These are phyloP conservation scores for Lycophotia porphyrea DNA, from an alignment of 2,888 invertebrate species.

Conservation along the genomic window DNA sequence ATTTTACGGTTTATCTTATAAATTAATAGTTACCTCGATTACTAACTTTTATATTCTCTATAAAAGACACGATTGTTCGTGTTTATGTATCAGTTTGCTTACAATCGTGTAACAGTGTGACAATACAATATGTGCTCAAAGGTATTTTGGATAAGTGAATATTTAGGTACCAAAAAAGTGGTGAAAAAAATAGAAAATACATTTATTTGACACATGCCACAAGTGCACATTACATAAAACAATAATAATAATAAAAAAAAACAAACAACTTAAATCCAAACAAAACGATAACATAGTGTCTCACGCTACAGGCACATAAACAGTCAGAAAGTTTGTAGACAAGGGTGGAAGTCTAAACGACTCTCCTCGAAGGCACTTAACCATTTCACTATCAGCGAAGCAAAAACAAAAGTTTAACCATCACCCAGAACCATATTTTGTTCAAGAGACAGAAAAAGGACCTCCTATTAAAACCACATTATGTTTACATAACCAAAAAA, in stretches of 20 bases:
- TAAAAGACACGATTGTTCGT: conserved; percentile 51
- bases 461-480: too few species aligned
- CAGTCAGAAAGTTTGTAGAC: not conserved
- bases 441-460: not conserved
- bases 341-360: not conserved
- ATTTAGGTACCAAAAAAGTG: not conserved
- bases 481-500: too few species aligned
- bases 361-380: not conserved
- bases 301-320: not conserved
- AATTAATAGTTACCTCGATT: conserved; percentile 54
- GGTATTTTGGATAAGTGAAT: conserved; percentile 40
- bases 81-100: conserved; percentile 45
- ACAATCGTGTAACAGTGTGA: conserved; percentile 26
- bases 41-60: conserved; percentile 54
- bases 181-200: not conserved
- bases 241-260: not conserved
- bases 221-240: not conserved
- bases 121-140: conserved; percentile 48
- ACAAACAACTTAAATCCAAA: not conserved
- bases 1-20: conserved; percentile 43
- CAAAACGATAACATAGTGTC: not conserved
- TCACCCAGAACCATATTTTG: not conserved
- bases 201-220: not conserved
- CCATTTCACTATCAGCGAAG: not conserved
- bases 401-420: not conserved